phyloP scores from a whole-genome alignment of 2,888 invertebrate species.

The Lepeophtheirus nordmannii region DNA sequence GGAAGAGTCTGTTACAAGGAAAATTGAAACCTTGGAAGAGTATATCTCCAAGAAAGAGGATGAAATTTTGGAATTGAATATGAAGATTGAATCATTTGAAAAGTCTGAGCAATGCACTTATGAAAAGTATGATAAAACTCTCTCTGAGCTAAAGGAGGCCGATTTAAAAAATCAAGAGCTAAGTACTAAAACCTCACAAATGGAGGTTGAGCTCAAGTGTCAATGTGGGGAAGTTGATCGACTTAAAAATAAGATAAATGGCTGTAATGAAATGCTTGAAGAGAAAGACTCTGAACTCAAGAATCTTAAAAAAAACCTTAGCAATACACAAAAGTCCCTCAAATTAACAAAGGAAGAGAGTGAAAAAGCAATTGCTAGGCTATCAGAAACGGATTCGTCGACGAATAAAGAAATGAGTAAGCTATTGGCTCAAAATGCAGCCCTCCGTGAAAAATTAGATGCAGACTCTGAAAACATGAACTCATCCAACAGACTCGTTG shows the following conservation, averaged over 20 bases:
- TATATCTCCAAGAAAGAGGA: constrained; percentile 27
- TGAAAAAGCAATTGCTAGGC: constrained; percentile 27
- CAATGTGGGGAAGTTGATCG: constrained; percentile 25
- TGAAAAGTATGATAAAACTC: constrained; percentile 24
- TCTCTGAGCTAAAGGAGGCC: constrained; percentile 24
- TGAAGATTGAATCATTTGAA: constrained; percentile 27
- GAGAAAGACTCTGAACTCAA: constrained; percentile 25
- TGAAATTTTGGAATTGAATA: constrained; percentile 26
- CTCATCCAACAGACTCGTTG: constrained; percentile 31
- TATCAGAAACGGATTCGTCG: background rate
- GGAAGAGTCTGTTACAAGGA: background rate
- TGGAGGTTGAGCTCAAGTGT: constrained; percentile 7
- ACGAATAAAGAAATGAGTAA: constrained; percentile 20
- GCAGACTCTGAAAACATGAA: constrained; percentile 14
- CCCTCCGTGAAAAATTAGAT: constrained; percentile 23
- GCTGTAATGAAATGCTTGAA: constrained; percentile 26
- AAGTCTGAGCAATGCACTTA: constrained; percentile 24
- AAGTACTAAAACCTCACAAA: background rate
- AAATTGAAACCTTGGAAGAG: constrained; percentile 10
- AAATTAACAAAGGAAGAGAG: constrained; percentile 30
- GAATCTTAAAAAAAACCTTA: background rate
- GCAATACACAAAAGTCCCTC: constrained; percentile 23
- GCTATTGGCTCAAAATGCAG: constrained; percentile 2
- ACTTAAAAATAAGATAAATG: constrained; percentile 32
- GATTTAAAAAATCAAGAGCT: constrained; percentile 12